These are phyloP conservation scores for Nymphalis c-album DNA, from an alignment of 2,888 invertebrate species.

Conservation along the genomic window DNA sequence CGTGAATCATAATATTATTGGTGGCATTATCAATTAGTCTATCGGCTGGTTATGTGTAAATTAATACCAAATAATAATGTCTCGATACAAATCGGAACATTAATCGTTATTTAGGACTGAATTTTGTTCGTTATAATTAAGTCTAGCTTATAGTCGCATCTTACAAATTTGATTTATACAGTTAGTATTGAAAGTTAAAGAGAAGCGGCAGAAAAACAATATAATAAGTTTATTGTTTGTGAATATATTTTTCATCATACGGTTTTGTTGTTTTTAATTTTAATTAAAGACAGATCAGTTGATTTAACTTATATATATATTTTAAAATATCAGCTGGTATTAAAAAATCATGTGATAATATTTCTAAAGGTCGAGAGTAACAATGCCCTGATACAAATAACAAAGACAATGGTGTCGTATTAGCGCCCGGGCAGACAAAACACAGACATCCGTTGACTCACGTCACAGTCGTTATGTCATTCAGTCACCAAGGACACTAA, in stretches of 20 bases:
- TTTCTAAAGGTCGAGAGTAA: background rate
- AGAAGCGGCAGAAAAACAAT: too few species aligned
- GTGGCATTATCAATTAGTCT: constrained; percentile 26
- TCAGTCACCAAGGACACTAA: constrained; percentile 49
- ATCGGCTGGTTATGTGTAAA: constrained; percentile 19
- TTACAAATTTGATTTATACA: too few species aligned
- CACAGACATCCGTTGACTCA: constrained; percentile 56
- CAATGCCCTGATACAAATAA: constrained; percentile 14
- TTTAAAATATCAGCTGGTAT: too few species aligned
- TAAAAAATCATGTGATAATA: too few species aligned
- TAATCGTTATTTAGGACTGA: background rate
- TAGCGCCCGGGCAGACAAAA: constrained; percentile 44
- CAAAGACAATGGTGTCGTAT: constrained; percentile 40
- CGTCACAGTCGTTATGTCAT: constrained; percentile 49
- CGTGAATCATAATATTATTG: constrained; percentile 26
- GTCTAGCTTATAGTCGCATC: background rate
- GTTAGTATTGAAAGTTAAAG: too few species aligned
- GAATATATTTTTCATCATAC: too few species aligned
- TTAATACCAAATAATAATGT: constrained; percentile 12
- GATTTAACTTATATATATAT: too few species aligned
- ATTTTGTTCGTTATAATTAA: background rate
- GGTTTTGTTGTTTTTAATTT: too few species aligned
- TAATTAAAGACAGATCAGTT: too few species aligned
- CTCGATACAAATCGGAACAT: background rate
- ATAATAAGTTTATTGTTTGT: too few species aligned